A percentile compares a stretch with the other conserved stretches of the same genome.
phyloP scores from a whole-genome alignment of 1,140 invertebrate species.

The Drosophila pallidifrons region DNA sequence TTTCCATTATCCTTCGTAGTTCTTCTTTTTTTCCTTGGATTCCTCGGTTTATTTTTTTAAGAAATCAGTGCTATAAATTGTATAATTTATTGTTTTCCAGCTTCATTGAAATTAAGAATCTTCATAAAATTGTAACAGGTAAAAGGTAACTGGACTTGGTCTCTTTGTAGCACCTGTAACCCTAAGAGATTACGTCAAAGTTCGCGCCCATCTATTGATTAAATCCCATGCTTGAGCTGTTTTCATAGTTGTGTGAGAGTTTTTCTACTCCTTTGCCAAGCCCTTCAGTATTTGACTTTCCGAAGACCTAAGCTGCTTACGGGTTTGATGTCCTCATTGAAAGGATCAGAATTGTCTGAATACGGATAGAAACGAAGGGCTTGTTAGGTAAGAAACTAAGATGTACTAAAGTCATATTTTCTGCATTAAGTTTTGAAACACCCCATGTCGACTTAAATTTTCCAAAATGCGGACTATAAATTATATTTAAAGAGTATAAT shows the following conservation, averaged over 20 bases:
- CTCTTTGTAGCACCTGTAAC: slow-evolving; percentile 59
- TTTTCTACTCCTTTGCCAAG: slow-evolving; percentile 9
- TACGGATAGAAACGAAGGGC: not conserved
- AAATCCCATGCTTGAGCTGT: slow-evolving; percentile 29
- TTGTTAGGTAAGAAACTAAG: not conserved
- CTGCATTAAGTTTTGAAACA: not conserved
- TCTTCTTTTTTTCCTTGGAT: slow-evolving; percentile 23
- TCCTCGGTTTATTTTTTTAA: slow-evolving; percentile 39
- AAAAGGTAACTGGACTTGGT: slow-evolving; percentile 49
- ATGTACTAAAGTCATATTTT: not conserved
- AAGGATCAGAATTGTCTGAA: not conserved
- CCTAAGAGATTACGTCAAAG: slow-evolving; percentile 46
- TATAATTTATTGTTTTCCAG: slow-evolving; percentile 72
- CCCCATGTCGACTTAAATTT: not conserved
- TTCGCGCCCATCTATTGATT: slow-evolving; percentile 51
- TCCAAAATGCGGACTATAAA: too few relatives aligned
- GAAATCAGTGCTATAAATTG: slow-evolving; percentile 71
- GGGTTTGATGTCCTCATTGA: slow-evolving; percentile 39
- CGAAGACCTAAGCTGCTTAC: slow-evolving; percentile 59
- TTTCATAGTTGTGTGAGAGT: slow-evolving; percentile 30
- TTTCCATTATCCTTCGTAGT: slow-evolving; percentile 63
- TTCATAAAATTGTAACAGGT: slow-evolving; percentile 42
- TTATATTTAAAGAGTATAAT: too few relatives aligned
- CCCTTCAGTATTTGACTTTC: slow-evolving; percentile 45
- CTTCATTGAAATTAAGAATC: slow-evolving; percentile 54